phyloP scores from a whole-genome alignment of 2,797 vertebrate genomes.

The Basileuterus tristriatus region DNA sequence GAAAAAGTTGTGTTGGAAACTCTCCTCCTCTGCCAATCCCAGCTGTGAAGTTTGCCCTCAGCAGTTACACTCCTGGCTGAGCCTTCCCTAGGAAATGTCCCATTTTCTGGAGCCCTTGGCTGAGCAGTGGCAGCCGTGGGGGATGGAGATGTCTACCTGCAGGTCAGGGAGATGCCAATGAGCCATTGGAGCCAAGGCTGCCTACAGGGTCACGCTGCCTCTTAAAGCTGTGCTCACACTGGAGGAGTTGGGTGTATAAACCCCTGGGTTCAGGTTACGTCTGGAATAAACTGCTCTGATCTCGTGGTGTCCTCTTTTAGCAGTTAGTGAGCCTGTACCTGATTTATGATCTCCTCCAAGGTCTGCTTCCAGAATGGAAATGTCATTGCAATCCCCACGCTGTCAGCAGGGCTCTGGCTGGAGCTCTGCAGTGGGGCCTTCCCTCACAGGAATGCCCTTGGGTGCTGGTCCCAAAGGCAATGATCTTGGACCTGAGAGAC shows the following conservation, averaged over 20 bases:
- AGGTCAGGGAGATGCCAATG: accelerated
- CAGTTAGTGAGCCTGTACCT: not conserved
- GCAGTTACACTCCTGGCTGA: not conserved
- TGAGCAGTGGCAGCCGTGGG: not conserved
- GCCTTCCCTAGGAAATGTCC: not conserved
- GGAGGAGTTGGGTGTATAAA: not conserved
- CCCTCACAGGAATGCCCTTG: accelerated
- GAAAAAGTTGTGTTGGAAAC: not conserved
- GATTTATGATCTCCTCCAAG: not conserved
- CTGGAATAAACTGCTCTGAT: not conserved
- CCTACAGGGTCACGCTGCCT: accelerated
- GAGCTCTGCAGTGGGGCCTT: not conserved
- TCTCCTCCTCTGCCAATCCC: not conserved
- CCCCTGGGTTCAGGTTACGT: not conserved
- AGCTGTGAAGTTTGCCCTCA: not conserved
- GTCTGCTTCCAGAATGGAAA: not conserved
- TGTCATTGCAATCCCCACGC: not conserved
- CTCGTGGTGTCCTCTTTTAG: not conserved
- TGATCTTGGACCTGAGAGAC: accelerated
- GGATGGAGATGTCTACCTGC: accelerated
- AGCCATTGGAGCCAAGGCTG: not conserved
- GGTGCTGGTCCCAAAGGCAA: accelerated
- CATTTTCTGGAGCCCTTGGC: not conserved
- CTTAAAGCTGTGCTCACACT: not conserved
- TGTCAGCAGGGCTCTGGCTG: not conserved